Percentiles rank a stretch among this genome's conserved stretches.
Conservation (phyloP, 2,113 vertebrate genomes). For the Forbesichthys papilliferus region DNA sequence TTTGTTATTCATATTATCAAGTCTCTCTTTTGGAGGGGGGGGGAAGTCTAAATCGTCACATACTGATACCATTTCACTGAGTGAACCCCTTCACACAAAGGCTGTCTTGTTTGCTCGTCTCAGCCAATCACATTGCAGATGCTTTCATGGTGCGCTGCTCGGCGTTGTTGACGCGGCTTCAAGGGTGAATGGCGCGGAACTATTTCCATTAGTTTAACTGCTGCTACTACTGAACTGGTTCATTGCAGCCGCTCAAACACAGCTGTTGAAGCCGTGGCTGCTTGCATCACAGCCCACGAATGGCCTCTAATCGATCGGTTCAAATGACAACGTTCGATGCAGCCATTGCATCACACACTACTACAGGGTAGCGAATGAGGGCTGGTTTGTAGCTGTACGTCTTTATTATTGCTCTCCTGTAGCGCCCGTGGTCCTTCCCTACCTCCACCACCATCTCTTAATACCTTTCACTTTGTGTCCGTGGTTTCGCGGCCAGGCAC, state of each 20-base stretch:
- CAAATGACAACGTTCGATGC: not conserved
- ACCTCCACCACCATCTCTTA: not conserved
- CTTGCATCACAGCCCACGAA: not conserved
- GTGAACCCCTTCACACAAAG: not conserved
- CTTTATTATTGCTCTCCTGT: too few species aligned
- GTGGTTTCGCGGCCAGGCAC: slow-evolving; percentile 18
- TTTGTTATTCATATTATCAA: too few species aligned
- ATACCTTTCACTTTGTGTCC: not conserved
- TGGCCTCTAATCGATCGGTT: not conserved
- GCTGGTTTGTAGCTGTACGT: too few species aligned
- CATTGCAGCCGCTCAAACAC: not conserved
- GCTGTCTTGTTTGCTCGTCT: not conserved
- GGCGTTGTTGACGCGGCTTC: not conserved
- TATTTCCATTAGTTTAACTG: slow-evolving; percentile 20
- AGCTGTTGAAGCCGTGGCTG: not conserved
- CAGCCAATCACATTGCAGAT: not conserved
- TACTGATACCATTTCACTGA: too few species aligned
- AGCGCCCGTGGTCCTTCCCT: not conserved
- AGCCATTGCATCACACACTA: too few species aligned
- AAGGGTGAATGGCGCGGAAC: not conserved
- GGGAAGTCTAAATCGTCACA: too few species aligned
- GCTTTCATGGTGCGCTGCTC: not conserved
- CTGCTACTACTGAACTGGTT: slow-evolving; percentile 6
- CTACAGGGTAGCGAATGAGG: too few species aligned
- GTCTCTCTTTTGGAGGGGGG: too few species aligned